phyloP scores from a whole-genome alignment of 2,797 vertebrate species.

The Paramormyrops hopkinsi region DNA sequence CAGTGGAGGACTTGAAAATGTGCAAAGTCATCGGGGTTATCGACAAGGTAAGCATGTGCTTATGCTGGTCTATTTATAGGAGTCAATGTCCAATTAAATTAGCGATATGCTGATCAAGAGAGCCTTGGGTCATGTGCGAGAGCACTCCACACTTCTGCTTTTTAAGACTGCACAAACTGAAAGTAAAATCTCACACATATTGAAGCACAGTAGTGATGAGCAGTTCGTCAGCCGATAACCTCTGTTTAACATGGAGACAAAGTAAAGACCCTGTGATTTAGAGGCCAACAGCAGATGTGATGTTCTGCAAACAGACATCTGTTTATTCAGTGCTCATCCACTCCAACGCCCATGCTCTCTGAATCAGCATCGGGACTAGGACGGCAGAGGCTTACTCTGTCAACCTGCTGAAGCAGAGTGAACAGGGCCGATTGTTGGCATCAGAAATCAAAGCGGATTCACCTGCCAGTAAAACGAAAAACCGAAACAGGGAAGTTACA shows the following conservation, averaged over 20 bases:
- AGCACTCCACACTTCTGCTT: not conserved
- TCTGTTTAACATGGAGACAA: not conserved
- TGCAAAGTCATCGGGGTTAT: constrained; percentile 85
- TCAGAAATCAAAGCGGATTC: not conserved
- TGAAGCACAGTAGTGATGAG: not conserved
- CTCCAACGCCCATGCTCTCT: not conserved
- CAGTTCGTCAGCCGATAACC: not conserved
- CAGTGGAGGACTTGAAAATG: constrained; percentile 85
- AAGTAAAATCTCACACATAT: not conserved
- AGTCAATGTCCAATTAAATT: not conserved
- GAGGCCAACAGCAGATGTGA: not conserved
- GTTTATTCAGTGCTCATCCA: not conserved
- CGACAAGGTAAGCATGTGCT: constrained; percentile 75
- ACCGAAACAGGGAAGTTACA: not conserved
- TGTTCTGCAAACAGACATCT: not conserved
- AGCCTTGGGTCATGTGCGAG: not conserved
- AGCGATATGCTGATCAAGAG: not conserved
- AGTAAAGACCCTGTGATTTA: not conserved
- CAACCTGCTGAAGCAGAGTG: not conserved
- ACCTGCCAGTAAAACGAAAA: not conserved
- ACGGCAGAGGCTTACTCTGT: not conserved
- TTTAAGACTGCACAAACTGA: not conserved
- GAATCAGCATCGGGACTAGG: not conserved
- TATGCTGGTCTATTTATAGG: not conserved
- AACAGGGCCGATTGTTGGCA: not conserved